Percentiles rank a stretch among this genome's conserved stretches.
These are phyloP conservation scores for Dromiciops gliroides DNA, from an alignment of 2,113 vertebrate species.

Conservation along the genomic window DNA sequence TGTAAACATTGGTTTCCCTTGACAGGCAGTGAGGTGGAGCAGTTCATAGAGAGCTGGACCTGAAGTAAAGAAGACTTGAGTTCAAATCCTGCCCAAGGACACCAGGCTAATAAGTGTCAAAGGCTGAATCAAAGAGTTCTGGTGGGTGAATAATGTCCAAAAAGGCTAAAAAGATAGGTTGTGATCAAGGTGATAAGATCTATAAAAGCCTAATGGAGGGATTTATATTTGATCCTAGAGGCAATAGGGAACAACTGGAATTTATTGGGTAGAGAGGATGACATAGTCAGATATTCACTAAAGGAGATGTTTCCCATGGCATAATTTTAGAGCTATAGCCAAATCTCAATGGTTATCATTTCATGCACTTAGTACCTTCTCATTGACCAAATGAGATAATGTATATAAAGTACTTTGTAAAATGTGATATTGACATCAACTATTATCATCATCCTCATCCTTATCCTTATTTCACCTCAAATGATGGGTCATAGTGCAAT, in stretches of 20 bases:
- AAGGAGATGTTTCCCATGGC: background rate
- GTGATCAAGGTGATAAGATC: background rate
- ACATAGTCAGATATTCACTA: background rate
- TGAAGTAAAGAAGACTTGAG: background rate
- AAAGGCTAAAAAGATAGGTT: background rate
- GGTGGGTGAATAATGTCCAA: background rate
- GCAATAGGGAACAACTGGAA: background rate
- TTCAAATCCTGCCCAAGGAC: background rate
- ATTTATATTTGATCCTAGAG: background rate
- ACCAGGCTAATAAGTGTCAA: background rate
- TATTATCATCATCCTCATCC: no score
- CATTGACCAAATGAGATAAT: background rate
- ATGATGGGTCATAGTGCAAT: background rate
- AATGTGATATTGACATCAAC: background rate
- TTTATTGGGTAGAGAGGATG: background rate
- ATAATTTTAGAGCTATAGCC: background rate
- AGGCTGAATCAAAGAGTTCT: background rate
- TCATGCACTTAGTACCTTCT: background rate
- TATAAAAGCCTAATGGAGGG: background rate
- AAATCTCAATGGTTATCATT: background rate
- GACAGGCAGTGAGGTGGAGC: background rate
- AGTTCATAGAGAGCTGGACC: background rate
- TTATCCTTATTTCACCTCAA: background rate
- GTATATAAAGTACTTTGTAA: background rate
- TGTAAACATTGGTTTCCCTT: background rate